Percentiles rank a stretch among this genome's conserved stretches.
These are phyloP conservation scores for Harlomillsia oculata DNA, from an alignment of 1,140 invertebrate species.

Conservation along the genomic window DNA sequence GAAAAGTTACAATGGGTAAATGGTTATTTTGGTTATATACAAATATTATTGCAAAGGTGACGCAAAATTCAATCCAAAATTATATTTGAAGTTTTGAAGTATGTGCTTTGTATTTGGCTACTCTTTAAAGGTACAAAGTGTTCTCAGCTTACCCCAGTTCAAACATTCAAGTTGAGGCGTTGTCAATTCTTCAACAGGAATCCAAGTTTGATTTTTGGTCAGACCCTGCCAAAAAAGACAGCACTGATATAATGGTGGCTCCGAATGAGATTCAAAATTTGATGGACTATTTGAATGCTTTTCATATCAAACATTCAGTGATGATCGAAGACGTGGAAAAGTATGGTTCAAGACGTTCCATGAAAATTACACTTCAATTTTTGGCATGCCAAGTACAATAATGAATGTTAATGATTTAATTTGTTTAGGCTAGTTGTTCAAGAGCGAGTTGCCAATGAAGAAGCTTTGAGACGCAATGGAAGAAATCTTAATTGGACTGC, in stretches of 20 bases:
- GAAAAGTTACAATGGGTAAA: too few relatives aligned
- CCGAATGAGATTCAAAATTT: background rate
- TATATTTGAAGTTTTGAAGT: too few relatives aligned
- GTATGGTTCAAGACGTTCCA: background rate
- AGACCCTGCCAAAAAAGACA: background rate
- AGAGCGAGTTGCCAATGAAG: background rate
- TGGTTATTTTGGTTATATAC: too few relatives aligned
- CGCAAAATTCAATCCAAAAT: too few relatives aligned
- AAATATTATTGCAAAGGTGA: too few relatives aligned
- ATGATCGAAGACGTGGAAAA: constrained; percentile 10
- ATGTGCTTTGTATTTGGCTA: too few relatives aligned
- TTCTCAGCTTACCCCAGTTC: background rate
- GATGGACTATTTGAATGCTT: background rate
- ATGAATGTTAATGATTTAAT: background rate
- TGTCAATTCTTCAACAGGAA: background rate
- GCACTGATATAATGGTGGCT: constrained; percentile 1
- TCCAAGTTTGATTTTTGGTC: constrained; percentile 9
- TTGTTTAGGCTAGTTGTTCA: background rate
- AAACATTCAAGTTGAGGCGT: background rate
- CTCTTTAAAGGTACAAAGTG: background rate
- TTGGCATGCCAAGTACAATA: background rate
- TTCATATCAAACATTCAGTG: background rate
- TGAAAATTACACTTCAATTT: background rate
- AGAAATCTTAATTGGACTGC: background rate
- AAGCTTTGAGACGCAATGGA: background rate